Evolutionary conservation across 2,888 invertebrate species (phyloP).

Genomic region (Cryptus viduatorius): DNA sequence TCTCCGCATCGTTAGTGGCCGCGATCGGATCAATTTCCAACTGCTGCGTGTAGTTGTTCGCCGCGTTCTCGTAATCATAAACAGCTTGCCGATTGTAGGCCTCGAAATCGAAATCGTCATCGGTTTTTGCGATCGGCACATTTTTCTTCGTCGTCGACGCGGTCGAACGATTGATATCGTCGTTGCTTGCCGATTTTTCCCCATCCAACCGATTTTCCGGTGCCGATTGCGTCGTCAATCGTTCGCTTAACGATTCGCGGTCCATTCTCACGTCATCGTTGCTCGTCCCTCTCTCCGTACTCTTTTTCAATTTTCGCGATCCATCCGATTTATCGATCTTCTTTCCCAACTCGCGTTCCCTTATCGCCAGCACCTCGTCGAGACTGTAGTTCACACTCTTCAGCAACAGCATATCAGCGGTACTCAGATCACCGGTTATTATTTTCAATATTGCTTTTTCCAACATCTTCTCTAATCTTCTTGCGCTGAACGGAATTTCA

Average conservation of each 20-base stretch:
- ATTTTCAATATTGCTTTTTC: slow-evolving; percentile 82
- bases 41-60: slow-evolving; percentile 71
- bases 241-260: not conserved
- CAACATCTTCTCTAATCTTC: slow-evolving; percentile 81
- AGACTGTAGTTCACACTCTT: slow-evolving; percentile 81
- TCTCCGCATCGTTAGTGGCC: slow-evolving; percentile 42
- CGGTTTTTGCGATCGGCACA: slow-evolving; percentile 16
- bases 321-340: slow-evolving; percentile 59
- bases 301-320: not conserved
- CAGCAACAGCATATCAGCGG: slow-evolving; percentile 79
- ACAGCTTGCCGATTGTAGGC: slow-evolving; percentile 81
- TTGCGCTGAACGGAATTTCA: slow-evolving; percentile 76
- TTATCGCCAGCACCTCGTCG: slow-evolving; percentile 79
- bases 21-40: slow-evolving; percentile 53
- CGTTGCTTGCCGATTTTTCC: slow-evolving; percentile 1
- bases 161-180: not conserved
- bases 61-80: slow-evolving; percentile 81
- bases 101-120: slow-evolving; percentile 73
- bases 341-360: slow-evolving; percentile 77
- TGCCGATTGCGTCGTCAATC: not conserved
- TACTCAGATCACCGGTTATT: slow-evolving; percentile 81
- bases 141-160: slow-evolving; percentile 20
- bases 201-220: not conserved
- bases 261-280: slow-evolving; percentile 41
- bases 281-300: not conserved